A percentile compares a stretch with the other conserved stretches of the same genome.
Conservation (phyloP, 2,797 vertebrate species). For the Allobates femoralis region DNA sequence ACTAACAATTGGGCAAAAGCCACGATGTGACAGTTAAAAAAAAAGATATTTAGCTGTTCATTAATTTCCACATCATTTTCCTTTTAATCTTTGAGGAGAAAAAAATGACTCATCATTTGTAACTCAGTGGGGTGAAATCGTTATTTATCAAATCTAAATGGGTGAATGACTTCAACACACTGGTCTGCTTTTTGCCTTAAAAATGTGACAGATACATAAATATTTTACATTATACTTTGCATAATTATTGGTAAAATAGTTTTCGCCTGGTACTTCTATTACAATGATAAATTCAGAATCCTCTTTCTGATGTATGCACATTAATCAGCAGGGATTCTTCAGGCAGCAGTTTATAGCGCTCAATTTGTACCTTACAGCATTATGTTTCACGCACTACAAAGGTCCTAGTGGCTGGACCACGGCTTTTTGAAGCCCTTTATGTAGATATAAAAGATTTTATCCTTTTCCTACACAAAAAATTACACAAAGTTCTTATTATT, state of each 20-base stretch:
- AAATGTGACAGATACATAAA: background rate
- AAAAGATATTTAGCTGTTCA: background rate
- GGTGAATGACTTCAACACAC: background rate
- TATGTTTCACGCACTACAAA: slow-evolving; percentile 31
- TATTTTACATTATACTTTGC: slow-evolving; percentile 1
- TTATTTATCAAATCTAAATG: slow-evolving; percentile 1
- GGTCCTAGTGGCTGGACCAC: slow-evolving; percentile 8
- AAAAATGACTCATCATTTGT: background rate
- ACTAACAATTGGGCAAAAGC: no score
- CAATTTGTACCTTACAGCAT: slow-evolving; percentile 34
- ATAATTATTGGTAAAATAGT: slow-evolving; percentile 27
- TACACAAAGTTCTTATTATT: background rate
- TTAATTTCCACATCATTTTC: background rate
- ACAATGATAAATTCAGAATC: slow-evolving; percentile 13
- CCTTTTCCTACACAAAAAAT: slow-evolving; percentile 22
- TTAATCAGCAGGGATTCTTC: slow-evolving; percentile 27
- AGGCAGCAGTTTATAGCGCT: slow-evolving; percentile 19
- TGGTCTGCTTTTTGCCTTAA: background rate
- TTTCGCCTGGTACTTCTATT: background rate
- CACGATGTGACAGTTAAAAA: no score
- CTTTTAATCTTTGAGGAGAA: background rate
- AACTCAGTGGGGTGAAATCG: background rate
- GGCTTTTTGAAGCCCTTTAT: slow-evolving; percentile 24
- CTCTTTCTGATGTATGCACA: slow-evolving; percentile 11
- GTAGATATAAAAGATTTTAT: slow-evolving; percentile 7